Evolutionary conservation across 2,888 invertebrate species (phyloP), one percentile per base, ranked within the genome.

Genomic region (Steinernema hermaphroditum): DNA sequence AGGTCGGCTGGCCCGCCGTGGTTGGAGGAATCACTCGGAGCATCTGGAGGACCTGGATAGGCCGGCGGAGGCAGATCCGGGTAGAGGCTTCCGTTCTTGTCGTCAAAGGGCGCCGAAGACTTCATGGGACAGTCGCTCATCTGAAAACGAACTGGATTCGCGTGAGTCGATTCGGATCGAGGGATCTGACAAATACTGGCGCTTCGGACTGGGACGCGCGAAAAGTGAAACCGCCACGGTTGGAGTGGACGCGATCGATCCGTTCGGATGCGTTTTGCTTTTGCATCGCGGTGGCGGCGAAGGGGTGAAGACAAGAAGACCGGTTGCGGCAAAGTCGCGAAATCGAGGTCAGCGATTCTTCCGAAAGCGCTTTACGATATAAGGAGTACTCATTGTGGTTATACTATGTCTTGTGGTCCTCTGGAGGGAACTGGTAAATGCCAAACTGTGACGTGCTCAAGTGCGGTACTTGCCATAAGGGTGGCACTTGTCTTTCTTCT

Each of bases 1-100:
- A 80, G 68, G 50, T 73, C 80, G 27, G 69, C 41, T 0, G 76
- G 62, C 16, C 62, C 62, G 50, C 50, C 50, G 24, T 50, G 50
- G 12, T 50, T 50, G 9, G 22, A 22, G 12, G 50, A 50, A 24
- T 50, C 50, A 50, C 50, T 50, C 2, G 50, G 50, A 19, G 50
- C 50, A 2, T 50, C 50, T 16, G 62, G 62, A 6, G 32, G 62
- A 14, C 62, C 62, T 4, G 62, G 62, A 62, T 62, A 62, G 29
- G 62, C 32, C 29, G 62, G 62, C 9, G 62, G 62, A 6, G 62
- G 32, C 8, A 62, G 14, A 34, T 62, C 62, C 32, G 62, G 62
- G 62, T 62, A 62, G 16, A 62, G 62, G n/a, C 29, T 62, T 29
- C 32, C 34, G 29, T 34, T 62, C 22, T 22, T 22, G 24, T 54